Percentiles rank a stretch among this genome's conserved stretches.
These are phyloP conservation scores for Brachypalpus laphriformis DNA, from an alignment of 2,888 invertebrate species.

Conservation along the genomic window DNA sequence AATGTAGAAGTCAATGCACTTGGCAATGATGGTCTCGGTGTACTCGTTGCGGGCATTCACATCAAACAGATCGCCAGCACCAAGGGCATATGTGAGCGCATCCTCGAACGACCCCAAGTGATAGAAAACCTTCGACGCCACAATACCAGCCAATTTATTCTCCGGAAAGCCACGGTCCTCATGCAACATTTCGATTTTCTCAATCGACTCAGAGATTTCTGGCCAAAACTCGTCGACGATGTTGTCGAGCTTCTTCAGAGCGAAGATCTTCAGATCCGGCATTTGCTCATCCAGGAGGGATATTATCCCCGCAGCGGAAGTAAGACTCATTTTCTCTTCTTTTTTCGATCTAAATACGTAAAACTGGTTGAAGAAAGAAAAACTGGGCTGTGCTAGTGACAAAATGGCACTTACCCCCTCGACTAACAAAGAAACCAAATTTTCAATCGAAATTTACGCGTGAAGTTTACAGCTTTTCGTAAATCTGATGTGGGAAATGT, in stretches of 20 bases:
- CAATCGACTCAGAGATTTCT: constrained; percentile 98
- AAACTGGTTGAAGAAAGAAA: constrained; percentile 20
- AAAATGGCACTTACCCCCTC: constrained; percentile 67
- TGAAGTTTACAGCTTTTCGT: not conserved
- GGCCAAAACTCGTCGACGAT: constrained; percentile 99
- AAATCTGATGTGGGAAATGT: not conserved
- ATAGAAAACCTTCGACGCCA: constrained; percentile 99
- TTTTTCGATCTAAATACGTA: constrained; percentile 18
- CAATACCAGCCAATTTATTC: constrained; percentile 96
- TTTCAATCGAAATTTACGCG: constrained; percentile 26
- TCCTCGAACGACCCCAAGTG: constrained; percentile 98
- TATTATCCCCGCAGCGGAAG: constrained; percentile 93
- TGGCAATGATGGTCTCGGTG: constrained; percentile 98
- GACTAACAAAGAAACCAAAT: constrained; percentile 52
- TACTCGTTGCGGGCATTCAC: constrained; percentile 97
- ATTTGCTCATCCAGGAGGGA: constrained; percentile 97
- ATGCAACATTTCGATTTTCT: constrained; percentile 98
- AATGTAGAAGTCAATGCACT: constrained; percentile 98
- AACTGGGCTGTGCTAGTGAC: constrained; percentile 1
- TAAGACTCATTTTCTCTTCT: constrained; percentile 83
- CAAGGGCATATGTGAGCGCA: constrained; percentile 97
- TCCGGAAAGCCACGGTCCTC: constrained; percentile 95
- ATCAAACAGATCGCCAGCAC: constrained; percentile 97
- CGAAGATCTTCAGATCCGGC: constrained; percentile 96
- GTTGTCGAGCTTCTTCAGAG: constrained; percentile 94